Base-by-base conservation (phyloP, 2,113 vertebrate genomes). In the Steatornis caripensis region DNA sequence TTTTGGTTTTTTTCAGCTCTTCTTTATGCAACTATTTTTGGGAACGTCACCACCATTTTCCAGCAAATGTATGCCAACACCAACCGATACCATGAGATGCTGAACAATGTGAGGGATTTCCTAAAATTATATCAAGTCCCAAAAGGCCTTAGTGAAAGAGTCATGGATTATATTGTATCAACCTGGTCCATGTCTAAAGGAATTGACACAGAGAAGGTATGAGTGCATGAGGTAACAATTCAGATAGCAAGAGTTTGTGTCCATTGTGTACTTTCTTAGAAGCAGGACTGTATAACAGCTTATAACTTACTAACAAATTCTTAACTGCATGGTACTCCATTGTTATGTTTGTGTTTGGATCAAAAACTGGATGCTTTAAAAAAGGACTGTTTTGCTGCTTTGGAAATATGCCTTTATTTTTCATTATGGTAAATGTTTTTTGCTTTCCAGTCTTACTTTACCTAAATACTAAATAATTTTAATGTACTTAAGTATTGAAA, bases 51-150 rank as follows among this genome's bases (percentile, higher is more conserved):
- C 79, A 99, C 99, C 90, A 99, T 99, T 98, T 99, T 99, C 98
- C 99, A 99, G 98, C 99, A 99, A 98, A 99, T 99, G 99, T 99
- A 99, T 91, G 99, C 99, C 95, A 99, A 99, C 98, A 99, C 99
- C 97, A 99, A 99, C 98, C 98, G 99, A 68, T 99, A 99, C 98
- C 99, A 99, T 22, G 99, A 99, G 98, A 99, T 99, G 99, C 98
- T 99, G 92, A 99, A 99, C 98, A 99, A 99, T 5, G 99, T 99
- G 69, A 97, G 99, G 75, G 99, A 99, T 97, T 99, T 99, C 97
- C 98, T 99, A 95, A 99, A 99, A 89, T 98, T 99, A 87, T 99
- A 99, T 98, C 99, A 99, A 98, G 99, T 99, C 83, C 99, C 99
- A 46, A 99, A 99, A 97, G 99, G 99, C 93, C 99, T 99, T 97